These are phyloP conservation scores for Theodoxus fluviatilis DNA, from an alignment of 2,888 invertebrate genomes.

Conservation along the genomic window DNA sequence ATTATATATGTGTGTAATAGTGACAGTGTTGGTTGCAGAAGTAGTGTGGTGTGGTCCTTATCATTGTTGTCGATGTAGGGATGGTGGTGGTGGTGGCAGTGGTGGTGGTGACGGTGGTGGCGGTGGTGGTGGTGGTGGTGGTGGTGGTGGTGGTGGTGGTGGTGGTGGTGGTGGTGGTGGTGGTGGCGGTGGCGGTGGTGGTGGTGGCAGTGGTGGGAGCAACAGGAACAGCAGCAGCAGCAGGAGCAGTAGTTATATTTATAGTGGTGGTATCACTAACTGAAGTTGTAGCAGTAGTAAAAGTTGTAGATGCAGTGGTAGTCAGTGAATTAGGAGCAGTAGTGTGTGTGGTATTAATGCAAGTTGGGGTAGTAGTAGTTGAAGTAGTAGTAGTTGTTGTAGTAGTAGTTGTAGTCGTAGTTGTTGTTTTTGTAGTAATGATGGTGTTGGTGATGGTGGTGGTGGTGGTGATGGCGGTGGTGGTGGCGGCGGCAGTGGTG, in stretches of 20 bases:
- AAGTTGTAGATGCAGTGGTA: conserved; percentile 17
- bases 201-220: conserved; percentile 14
- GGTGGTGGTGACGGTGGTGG: background rate
- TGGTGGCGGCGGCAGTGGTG: conserved; percentile 16
- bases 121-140: background rate
- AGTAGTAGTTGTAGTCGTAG: conserved; percentile 24
- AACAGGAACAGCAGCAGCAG: background rate
- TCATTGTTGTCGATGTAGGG: background rate
- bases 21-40: background rate
- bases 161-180: conserved; percentile 3
- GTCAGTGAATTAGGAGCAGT: conserved; percentile 15
- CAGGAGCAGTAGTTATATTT: conserved; percentile 7
- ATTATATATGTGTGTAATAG: background rate
- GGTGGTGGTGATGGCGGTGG: conserved; percentile 11
- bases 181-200: conserved; percentile 7
- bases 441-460: conserved; percentile 16
- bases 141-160: background rate
- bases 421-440: conserved; percentile 15
- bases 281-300: conserved; percentile 4
- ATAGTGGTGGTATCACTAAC: conserved; percentile 14
- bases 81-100: conserved; percentile 4
- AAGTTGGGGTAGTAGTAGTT: conserved; percentile 17
- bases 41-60: background rate
- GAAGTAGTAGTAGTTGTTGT: conserved; percentile 24
- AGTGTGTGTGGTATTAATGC: conserved; percentile 11